Base-by-base conservation (phyloP, 2,113 vertebrate species). In the Junco hyemalis region DNA sequence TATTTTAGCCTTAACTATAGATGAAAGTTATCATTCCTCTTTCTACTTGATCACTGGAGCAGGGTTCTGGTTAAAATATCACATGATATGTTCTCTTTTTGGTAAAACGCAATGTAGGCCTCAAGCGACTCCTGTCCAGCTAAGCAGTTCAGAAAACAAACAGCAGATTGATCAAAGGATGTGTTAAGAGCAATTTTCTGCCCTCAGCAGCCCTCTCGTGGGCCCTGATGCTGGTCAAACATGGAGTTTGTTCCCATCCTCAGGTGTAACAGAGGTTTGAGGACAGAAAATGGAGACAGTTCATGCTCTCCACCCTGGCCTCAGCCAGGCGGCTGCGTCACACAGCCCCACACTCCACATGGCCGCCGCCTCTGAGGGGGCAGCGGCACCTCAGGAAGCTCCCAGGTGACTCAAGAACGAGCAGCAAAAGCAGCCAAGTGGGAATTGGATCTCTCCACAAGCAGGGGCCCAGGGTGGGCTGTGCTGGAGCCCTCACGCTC, bases 1-100 rank as follows among this genome's bases (percentile, higher is more conserved):
- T 81, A 48, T 63, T 47, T 83, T 69, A 83, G 69, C 85, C 73
- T 81, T 88, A 94, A 88, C 44, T 92, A 86, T 20, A 88, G 72
- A 74, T 63, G 26, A 90, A 96, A 93, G 80, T 74, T 88, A 77
- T 86, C 25, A 15, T 92, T 82, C 60, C 51, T 93, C 83, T 93
- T 92, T 36, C 56, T 72, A 28, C 78, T 68, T 87, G 65, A 82
- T 80, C 61, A 78, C 61, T 33, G 36, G 56, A 91, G 51, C 56
- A 71, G 38, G 25, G 14, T 66, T 88, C 56, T 66, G 29, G 38
- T 78, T 88, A 84, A 92, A 93, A 86, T 56, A 69, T 90, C 65
- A 81, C 57, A 51, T 11, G 31, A 28, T 56, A 42, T 0, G 1
- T 74, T 73, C 57, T 86, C 57, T 56, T 71, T 85, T 60, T 48